Percentiles rank a stretch among this genome's conserved stretches.
phyloP scores from a whole-genome alignment of 2,797 vertebrate species.

The Sebastes ruberrimus region DNA sequence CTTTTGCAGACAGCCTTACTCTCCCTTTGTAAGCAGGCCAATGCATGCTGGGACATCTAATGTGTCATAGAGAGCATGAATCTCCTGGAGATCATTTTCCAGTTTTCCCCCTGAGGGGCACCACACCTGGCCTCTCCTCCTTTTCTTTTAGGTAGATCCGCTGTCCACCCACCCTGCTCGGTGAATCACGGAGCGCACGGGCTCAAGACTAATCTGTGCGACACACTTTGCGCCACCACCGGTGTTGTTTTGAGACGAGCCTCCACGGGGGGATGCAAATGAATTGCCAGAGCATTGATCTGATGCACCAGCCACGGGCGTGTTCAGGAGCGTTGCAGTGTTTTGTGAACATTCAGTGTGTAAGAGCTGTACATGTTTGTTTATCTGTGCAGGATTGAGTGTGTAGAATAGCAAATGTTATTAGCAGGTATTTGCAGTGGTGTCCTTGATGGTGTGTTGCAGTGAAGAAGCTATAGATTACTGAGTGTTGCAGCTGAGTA shows the following conservation, averaged over 20 bases:
- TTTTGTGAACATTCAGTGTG: slow-evolving; percentile 2
- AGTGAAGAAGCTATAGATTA: not conserved
- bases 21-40: not conserved
- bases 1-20: not conserved
- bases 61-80: not conserved
- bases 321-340: slow-evolving; percentile 27
- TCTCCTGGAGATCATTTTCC: slow-evolving; percentile 10
- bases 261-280: slow-evolving; percentile 44
- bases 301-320: slow-evolving; percentile 26
- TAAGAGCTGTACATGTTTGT: not conserved
- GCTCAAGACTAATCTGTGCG: slow-evolving; percentile 1
- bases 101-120: not conserved
- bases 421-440: slow-evolving; percentile 33
- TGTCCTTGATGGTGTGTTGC: slow-evolving; percentile 36
- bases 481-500: not conserved
- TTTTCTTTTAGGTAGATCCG: not conserved
- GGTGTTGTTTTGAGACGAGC: not conserved
- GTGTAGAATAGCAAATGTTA: slow-evolving; percentile 6
- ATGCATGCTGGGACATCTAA: not conserved
- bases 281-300: slow-evolving; percentile 46
- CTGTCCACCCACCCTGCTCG: not conserved
- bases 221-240: not conserved
- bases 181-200: not conserved
- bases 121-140: not conserved
- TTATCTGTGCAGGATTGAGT: not conserved